phyloP scores from a whole-genome alignment of 2,113 vertebrate species.

The Columbina picui region DNA sequence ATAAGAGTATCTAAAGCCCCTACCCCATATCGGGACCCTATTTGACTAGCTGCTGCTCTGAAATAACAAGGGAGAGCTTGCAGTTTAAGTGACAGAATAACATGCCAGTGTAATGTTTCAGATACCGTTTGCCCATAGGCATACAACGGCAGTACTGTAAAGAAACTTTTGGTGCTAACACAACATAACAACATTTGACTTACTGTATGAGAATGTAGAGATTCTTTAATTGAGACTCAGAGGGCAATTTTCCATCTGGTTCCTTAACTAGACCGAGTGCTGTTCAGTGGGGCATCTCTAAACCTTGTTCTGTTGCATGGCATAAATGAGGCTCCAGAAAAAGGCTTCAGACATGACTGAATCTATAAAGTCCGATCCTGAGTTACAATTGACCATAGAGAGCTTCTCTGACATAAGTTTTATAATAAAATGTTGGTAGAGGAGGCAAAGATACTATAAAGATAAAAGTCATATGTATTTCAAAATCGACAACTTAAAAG shows the following conservation, averaged over 20 bases:
- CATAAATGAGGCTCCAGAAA: not conserved
- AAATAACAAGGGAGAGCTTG: not conserved
- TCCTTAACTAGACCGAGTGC: not conserved
- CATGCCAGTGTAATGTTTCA: not conserved
- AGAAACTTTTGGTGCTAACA: not conserved
- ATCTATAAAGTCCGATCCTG: not conserved
- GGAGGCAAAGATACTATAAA: not conserved
- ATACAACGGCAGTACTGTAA: not conserved
- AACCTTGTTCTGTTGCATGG: not conserved
- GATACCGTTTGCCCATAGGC: not conserved
- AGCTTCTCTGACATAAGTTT: not conserved
- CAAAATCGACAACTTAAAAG: not conserved
- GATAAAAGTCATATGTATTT: not conserved
- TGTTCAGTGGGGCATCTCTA: not conserved
- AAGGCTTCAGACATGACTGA: not conserved
- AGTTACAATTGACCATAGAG: not conserved
- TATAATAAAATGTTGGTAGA: not conserved
- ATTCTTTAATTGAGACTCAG: not conserved
- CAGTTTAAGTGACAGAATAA: not conserved
- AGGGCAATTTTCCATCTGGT: not conserved
- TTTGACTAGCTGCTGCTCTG: not conserved
- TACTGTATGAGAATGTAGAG: not conserved
- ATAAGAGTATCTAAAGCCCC: conserved; percentile 17
- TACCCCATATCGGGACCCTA: not conserved
- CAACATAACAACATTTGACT: not conserved